phyloP scores from a whole-genome alignment of 2,113 vertebrate genomes.

The Lycocorax pyrrhopterus region DNA sequence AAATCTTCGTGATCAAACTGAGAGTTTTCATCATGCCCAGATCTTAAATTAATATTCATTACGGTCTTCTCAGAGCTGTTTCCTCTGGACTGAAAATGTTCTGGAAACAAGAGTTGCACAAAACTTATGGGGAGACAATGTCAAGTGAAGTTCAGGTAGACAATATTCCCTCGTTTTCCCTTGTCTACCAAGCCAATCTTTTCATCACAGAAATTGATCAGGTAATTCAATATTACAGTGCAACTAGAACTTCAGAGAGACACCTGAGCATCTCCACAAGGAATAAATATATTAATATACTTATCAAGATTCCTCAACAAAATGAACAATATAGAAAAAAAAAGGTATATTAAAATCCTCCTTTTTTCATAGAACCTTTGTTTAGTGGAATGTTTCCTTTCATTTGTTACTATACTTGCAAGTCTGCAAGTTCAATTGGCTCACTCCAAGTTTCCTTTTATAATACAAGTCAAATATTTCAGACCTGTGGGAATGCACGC shows the following conservation, averaged over 20 bases:
- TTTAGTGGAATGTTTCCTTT: background rate
- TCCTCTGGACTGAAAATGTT: background rate
- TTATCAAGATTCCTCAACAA: background rate
- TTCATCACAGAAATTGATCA: background rate
- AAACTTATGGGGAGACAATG: background rate
- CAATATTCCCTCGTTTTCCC: background rate
- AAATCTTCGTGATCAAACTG: background rate
- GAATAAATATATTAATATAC: background rate
- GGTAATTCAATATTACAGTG: background rate
- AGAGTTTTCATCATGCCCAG: background rate
- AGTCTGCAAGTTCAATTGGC: background rate
- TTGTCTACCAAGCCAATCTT: background rate
- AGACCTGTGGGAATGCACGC: background rate
- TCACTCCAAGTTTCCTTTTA: background rate
- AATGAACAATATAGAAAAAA: background rate
- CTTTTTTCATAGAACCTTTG: background rate
- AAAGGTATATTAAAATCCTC: background rate
- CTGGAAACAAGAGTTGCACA: background rate
- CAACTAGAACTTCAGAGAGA: background rate
- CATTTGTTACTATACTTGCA: background rate
- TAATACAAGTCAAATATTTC: background rate
- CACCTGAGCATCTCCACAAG: background rate
- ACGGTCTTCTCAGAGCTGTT: background rate
- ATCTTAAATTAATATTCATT: background rate
- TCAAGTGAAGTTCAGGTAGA: background rate